phyloP scores from a whole-genome alignment of 2,113 vertebrate species.

The Rhodinocichla rosea region DNA sequence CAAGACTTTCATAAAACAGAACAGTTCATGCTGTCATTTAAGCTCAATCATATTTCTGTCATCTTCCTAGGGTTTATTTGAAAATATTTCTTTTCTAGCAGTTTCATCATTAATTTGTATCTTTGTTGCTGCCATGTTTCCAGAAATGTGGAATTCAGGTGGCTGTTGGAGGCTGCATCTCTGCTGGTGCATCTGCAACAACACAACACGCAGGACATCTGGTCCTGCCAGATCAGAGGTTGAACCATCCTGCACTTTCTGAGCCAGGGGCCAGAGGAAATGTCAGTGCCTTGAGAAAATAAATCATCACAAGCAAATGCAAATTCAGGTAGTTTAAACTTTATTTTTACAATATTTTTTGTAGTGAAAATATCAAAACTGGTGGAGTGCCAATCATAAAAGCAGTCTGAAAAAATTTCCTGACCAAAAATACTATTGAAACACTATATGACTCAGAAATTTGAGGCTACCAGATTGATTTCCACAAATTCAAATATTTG shows the following conservation, averaged over 20 bases:
- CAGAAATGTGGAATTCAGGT: neutral
- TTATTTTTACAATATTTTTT: neutral
- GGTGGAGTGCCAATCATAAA: neutral
- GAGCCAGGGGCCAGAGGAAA: neutral
- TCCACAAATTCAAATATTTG: neutral
- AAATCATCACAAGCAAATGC: neutral
- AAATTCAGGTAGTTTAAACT: neutral
- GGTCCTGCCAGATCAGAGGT: neutral
- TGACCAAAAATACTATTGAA: neutral
- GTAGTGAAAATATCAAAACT: neutral
- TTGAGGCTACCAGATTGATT: neutral
- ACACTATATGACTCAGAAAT: neutral
- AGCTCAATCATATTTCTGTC: neutral
- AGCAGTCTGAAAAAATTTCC: neutral
- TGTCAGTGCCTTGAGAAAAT: neutral
- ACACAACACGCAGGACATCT: fast-evolving
- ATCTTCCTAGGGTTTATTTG: neutral
- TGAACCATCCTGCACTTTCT: neutral
- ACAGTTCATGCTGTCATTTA: neutral
- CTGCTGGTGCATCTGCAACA: neutral
- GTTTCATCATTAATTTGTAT: neutral
- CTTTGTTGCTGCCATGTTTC: neutral
- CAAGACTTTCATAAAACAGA: neutral
- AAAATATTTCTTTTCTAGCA: neutral
- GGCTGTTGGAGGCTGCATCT: neutral